Evolutionary conservation across 2,888 invertebrate genomes (phyloP), one percentile per base, ranked within the genome.

Genomic region (Acanthoscelides obtectus): DNA sequence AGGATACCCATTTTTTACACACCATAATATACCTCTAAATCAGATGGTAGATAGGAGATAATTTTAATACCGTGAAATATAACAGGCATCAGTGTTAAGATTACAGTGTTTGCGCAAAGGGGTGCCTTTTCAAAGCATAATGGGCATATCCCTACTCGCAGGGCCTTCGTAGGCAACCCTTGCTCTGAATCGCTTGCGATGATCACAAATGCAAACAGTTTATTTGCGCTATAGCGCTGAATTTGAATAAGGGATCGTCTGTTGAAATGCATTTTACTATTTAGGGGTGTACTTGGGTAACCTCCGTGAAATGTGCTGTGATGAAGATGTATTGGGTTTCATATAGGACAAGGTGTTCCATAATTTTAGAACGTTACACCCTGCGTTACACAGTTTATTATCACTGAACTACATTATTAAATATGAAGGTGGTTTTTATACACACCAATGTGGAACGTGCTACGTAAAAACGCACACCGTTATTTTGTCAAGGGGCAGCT

Each of bases 11-110:
- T 45, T 45, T 45, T 45, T 45, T 45, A 45, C 45, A 45, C 45
- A 45, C 3, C 17, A 45, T 22, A 17, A 64, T 69, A 71, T 69
- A 66, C 69, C 45, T 45, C 45, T 69, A 66, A 66, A 27, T 66
- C 45, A 64, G 69, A 69, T 71, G 70, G 71, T 72, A 76, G 74
- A 77, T 78, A 70, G 66, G 25, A 73, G 76, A 77, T 77, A 78
- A 79, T 76, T 74, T 77, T 76, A 78, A 79, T 76, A 74, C 77
- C 78, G 78, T 79, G 77, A 79, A 79, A 79, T 79, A 79, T 79
- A 75, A 76, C 75, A 72, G 45, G 45, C 45, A 45, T 76, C 73
- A 76, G 73, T 74, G 69, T 72, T 69, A 77, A 78, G 77, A 78
- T 79, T 78, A 77, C 68, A 65, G 71, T 74, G 76, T 78, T 77